Conservation (phyloP, 2,888 invertebrate genomes). For the Spatulosminthurus flaviceps region DNA sequence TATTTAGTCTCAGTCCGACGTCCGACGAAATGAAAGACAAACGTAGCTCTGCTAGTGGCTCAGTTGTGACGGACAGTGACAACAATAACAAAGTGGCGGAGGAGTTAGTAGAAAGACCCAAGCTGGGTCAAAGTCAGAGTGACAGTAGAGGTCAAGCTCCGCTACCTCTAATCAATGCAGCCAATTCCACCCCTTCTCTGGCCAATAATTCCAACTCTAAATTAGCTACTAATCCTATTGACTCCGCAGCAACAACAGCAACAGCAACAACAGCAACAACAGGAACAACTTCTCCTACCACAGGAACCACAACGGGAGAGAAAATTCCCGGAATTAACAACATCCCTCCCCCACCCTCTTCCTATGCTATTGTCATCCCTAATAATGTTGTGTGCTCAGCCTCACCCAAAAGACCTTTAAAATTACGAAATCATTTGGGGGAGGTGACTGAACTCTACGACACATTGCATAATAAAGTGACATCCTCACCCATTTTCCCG, state of each 20-base stretch:
- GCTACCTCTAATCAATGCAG: conserved; percentile 42
- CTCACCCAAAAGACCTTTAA: conserved; percentile 57
- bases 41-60: conserved; percentile 45
- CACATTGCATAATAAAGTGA: conserved; percentile 54
- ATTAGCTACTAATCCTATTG: too few relatives aligned
- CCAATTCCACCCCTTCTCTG: not conserved
- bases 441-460: conserved; percentile 61
- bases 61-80: conserved; percentile 38
- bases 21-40: conserved; percentile 54
- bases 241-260: conserved; percentile 20
- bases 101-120: conserved; percentile 55
- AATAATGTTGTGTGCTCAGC: conserved; percentile 37
- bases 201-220: not conserved
- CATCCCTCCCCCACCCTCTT: conserved; percentile 33
- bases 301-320: not conserved
- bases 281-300: conserved; percentile 27
- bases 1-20: conserved; percentile 42
- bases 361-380: too few relatives aligned
- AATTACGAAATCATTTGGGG: conserved; percentile 60
- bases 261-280: conserved; percentile 20
- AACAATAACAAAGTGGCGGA: conserved; percentile 59
- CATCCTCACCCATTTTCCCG: not conserved
- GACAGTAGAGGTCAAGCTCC: conserved; percentile 50
- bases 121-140: conserved; percentile 59
- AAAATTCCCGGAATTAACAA: too few relatives aligned